Evolutionary conservation across 1,140 invertebrate species (phyloP).

Genomic region (Charaxes varanes): DNA sequence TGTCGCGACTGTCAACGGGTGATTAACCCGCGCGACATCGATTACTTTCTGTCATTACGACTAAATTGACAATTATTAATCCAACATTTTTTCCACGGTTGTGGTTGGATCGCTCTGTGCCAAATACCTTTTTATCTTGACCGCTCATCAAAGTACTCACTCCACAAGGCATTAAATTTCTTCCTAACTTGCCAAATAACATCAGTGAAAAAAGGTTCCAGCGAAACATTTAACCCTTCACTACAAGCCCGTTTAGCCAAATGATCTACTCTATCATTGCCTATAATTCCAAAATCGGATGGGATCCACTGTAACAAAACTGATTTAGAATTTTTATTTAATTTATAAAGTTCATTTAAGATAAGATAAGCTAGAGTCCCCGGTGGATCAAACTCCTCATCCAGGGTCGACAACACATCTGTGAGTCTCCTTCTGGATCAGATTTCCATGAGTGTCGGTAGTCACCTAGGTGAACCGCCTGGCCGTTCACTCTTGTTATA

Average conservation of each 20-base stretch:
- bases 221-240: neutral
- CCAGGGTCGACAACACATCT: too few species aligned
- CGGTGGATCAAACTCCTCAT: too few species aligned
- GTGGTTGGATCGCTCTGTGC: too few species aligned
- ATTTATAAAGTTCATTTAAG: too few species aligned
- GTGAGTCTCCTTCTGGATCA: too few species aligned
- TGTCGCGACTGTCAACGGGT: slow-evolving; percentile 24
- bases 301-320: slow-evolving; percentile 19
- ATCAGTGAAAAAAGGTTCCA: slow-evolving; percentile 4
- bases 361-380: too few species aligned
- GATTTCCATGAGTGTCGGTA: too few species aligned
- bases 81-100: too few species aligned
- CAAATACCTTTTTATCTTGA: slow-evolving; percentile 16
- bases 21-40: slow-evolving; percentile 10
- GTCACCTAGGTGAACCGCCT: too few species aligned
- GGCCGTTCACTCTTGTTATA: too few species aligned
- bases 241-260: slow-evolving; percentile 9
- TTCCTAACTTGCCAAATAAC: neutral
- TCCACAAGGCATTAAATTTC: slow-evolving; percentile 1
- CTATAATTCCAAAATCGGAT: slow-evolving; percentile 10
- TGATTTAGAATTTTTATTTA: too few species aligned
- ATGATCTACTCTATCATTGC: slow-evolving; percentile 9
- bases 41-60: neutral
- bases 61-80: too few species aligned
- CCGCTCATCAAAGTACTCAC: slow-evolving; percentile 13